Evolutionary conservation across 92 coral and sea anemone genomes (phyloP), one percentile per base, ranked within the genome.

Genomic region (Phymanthus crucifer): DNA sequence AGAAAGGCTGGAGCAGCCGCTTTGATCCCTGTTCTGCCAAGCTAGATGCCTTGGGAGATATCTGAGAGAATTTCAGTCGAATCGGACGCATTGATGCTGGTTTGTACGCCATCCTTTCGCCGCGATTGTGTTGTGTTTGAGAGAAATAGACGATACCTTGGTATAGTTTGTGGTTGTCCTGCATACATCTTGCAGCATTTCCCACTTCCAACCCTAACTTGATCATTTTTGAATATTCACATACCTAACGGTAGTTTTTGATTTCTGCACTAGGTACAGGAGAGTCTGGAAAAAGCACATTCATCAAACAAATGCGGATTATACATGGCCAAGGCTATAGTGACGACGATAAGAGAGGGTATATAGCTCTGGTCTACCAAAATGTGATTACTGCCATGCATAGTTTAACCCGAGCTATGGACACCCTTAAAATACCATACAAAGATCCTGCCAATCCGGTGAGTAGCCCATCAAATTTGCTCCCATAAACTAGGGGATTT

Each of bases 281-380:
- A 77, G 99, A 96, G 78, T 96, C 99, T 40, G 99, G 99, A 35
- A 96, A 96, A 82, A 96, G 99, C 75, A 96, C 99, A 23, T 96
- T 96, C 84, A 96, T 96, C 73, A 96, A 96, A 80, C 99, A 96
- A 90, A 96, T 96, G 99, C 76, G 99, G 82, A 96, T 96, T 85
- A 96, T 96, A 52, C 99, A 96, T 79, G 99, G 99, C 18, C 99
- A 96, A 77, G 99, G 99, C 3, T 96, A 96, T 76, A 96, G 94
- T 70, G 99, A 96, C 36, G 99, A 96, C 32, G 99, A 96, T 81
- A 94, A 94, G 32, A 86, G 95, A 40, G 98, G 98, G 21, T 96
- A 96, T 81, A 88, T 93, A 66, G 85, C 97, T 16, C 90, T 96
- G 71, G 99, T 96, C 10, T 90, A 96, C 74, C 99, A 96, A 87